A percentile compares a stretch with the other conserved stretches of the same genome.
Conservation (phyloP, 2,797 vertebrate species). For the Fringilla coelebs region DNA sequence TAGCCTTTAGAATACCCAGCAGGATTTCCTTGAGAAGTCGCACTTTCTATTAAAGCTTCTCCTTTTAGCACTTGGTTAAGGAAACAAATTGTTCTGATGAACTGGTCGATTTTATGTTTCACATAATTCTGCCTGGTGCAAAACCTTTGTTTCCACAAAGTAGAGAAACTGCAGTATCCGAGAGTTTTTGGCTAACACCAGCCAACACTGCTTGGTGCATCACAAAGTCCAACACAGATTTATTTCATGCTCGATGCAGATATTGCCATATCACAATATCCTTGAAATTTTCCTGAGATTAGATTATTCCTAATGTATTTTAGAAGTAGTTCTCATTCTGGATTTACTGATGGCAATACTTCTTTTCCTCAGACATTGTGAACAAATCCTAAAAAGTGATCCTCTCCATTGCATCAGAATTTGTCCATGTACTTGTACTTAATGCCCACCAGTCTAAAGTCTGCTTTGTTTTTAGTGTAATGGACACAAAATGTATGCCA, state of each 20-base stretch:
- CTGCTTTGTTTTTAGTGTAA: background rate
- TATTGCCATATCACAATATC: background rate
- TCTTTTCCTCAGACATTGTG: background rate
- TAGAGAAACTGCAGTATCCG: background rate
- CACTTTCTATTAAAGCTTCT: constrained; percentile 39
- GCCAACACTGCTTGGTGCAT: background rate
- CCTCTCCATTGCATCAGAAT: background rate
- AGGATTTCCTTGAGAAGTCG: constrained; percentile 34
- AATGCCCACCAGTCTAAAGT: background rate
- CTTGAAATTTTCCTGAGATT: background rate
- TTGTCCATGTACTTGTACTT: background rate
- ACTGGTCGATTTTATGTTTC: background rate
- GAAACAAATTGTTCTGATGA: constrained; percentile 16
- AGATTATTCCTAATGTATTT: background rate
- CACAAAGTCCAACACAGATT: background rate
- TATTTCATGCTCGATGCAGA: background rate
- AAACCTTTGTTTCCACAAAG: background rate
- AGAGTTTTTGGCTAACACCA: background rate
- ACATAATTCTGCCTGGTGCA: background rate
- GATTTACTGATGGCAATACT: background rate
- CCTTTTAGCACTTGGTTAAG: constrained; percentile 8
- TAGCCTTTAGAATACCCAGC: constrained; percentile 40
- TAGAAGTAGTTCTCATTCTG: background rate
- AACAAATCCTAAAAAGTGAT: background rate
- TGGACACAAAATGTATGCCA: background rate